Percentiles rank a stretch among this genome's conserved stretches.
Conservation (phyloP, 2,797 vertebrate species). For the Coracias cyanogaster region DNA sequence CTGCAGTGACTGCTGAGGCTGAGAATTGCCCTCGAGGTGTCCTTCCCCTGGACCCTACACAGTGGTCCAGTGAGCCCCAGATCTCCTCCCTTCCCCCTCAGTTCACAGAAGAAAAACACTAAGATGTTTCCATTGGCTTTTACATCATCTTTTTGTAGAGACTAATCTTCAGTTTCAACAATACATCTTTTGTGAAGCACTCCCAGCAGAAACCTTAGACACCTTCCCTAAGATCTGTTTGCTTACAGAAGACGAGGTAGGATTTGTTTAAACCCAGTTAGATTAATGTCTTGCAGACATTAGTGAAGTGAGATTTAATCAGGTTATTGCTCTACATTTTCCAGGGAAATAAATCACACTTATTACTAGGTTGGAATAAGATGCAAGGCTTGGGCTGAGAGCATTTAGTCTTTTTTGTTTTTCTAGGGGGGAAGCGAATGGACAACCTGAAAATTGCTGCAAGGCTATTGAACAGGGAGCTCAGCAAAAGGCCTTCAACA, state of each 20-base stretch:
- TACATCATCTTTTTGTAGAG: slow-evolving; percentile 62
- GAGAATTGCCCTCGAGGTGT: slow-evolving; percentile 7
- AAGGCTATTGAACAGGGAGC: neutral
- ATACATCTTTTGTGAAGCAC: slow-evolving; percentile 71
- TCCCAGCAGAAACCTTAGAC: slow-evolving; percentile 72
- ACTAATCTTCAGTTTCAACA: slow-evolving; percentile 66
- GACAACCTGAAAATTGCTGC: slow-evolving; percentile 18
- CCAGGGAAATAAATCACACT: slow-evolving; percentile 67
- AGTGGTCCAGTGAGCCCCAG: slow-evolving; percentile 24
- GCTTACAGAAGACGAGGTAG: slow-evolving; percentile 71
- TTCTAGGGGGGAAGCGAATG: neutral
- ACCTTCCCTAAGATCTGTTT: slow-evolving; percentile 71
- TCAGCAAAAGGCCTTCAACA: neutral
- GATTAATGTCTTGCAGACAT: slow-evolving; percentile 74
- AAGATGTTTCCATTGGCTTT: slow-evolving; percentile 67
- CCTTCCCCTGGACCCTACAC: slow-evolving; percentile 16
- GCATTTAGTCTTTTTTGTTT: neutral
- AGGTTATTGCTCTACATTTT: slow-evolving; percentile 69
- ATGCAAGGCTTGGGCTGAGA: slow-evolving; percentile 25
- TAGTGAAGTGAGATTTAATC: slow-evolving; percentile 71
- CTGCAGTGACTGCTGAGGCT: neutral
- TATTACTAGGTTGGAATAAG: slow-evolving; percentile 56
- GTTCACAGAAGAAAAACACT: slow-evolving; percentile 68
- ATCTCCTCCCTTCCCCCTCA: slow-evolving; percentile 39
- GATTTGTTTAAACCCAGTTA: slow-evolving; percentile 71